Base-by-base conservation (phyloP, 2,888 invertebrate species). In the Cheilosia soror region DNA sequence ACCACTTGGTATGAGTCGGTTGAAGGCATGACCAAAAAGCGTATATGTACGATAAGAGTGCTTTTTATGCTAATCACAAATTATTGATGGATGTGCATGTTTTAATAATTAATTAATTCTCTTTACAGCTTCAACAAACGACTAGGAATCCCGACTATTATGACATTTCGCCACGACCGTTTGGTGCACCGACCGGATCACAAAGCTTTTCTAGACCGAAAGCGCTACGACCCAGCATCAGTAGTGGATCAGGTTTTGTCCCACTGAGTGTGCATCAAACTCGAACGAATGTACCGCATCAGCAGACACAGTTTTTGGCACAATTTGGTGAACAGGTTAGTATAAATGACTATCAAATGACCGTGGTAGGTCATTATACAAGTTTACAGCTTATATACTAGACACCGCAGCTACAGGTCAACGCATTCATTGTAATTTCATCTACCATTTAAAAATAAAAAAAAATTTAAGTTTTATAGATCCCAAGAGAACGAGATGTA, bases 111-210 rank as follows among this genome's bases (percentile, higher is more conserved):
- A 7, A 33, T 20, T 33, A 15, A 37, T 15, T 68, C 11, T 66
- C 33, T 37, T 87, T 73, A 13, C 13, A 83, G 79, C 87, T 89
- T 65, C 88, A 91, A 89, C 91, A 92, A 89, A 89, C 90, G 57
- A 89, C 89, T 51, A 91, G 91, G 68, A 91, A 90, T 75, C 88
- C 91, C 66, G 92, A 92, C 65, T 92, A 89, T 87, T 92, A 90
- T 88, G 92, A 92, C 87, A 90, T 92, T 66, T 92, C 92, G 84
- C 92, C 92, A 76, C 90, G 92, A 81, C 92, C 92, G 87, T 92
- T 92, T 88, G 92, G 92, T 58, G 88, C 88, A 75, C 90, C 87
- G 15, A 40, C 88, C 53, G 75, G 87, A 25, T 71, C 89, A 78
- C 88, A 88, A 68, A 88, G 89, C 77, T 90, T 90, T 86, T 89